A percentile compares a stretch with the other conserved stretches of the same genome.
phyloP scores from a whole-genome alignment of 92 coral and sea anemone genomes.

The Blastomussa wellsi region DNA sequence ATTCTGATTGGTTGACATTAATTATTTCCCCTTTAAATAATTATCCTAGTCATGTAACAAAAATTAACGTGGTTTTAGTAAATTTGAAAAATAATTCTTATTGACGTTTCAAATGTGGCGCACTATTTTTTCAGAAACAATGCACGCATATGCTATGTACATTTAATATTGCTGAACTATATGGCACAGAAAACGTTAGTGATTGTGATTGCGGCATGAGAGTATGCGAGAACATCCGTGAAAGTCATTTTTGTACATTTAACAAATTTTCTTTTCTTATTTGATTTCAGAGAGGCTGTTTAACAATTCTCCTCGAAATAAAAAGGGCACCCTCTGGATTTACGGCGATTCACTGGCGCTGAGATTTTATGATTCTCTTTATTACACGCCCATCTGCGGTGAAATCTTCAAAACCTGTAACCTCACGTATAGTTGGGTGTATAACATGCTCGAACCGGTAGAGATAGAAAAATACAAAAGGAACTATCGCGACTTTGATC shows the following conservation, averaged over 20 bases:
- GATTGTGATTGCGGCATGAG: neutral
- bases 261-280: neutral
- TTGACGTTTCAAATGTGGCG: neutral
- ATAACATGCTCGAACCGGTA: slow-evolving; percentile 59
- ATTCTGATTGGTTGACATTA: no score
- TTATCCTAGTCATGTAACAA: no score
- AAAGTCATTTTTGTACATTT: neutral
- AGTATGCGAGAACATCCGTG: neutral
- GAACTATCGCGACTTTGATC: slow-evolving; percentile 47
- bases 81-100: no score
- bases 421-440: slow-evolving; percentile 84
- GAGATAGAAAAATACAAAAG: slow-evolving; percentile 50
- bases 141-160: neutral
- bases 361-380: slow-evolving; percentile 68
- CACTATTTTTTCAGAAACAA: neutral
- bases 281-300: slow-evolving; percentile 27
- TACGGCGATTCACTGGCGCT: slow-evolving; percentile 93
- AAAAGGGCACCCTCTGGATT: slow-evolving; percentile 81
- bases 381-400: slow-evolving; percentile 63
- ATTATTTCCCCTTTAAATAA: no score
- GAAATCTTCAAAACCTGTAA: slow-evolving; percentile 74
- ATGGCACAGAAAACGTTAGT: neutral
- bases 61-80: no score
- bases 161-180: neutral
- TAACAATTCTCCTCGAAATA: slow-evolving; percentile 30